Conservation (phyloP, 1,140 invertebrate genomes). For the Aradophagus sp. region DNA sequence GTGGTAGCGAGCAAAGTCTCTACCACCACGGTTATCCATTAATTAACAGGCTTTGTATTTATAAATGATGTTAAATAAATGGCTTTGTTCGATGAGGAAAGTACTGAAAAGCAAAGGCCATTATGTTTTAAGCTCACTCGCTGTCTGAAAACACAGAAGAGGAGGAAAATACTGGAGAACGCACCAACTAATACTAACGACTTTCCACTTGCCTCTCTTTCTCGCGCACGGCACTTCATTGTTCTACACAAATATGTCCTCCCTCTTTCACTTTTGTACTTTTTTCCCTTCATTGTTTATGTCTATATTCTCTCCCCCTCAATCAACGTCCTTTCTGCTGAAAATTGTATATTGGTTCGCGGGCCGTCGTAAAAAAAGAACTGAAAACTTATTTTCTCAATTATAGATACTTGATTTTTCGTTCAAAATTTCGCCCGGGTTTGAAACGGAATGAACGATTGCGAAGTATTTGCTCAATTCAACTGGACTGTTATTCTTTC, state of each 20-base stretch:
- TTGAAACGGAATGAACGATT: no score
- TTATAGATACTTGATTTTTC: constrained; percentile 7
- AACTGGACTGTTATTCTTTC: no score
- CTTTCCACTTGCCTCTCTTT: constrained; percentile 37
- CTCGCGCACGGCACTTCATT: constrained; percentile 59
- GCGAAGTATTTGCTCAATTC: no score
- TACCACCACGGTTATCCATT: constrained; percentile 63
- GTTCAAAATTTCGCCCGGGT: no score
- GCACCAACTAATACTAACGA: constrained; percentile 60
- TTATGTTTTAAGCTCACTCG: constrained; percentile 69
- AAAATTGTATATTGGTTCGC: constrained; percentile 50
- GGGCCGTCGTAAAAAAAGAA: constrained; percentile 22
- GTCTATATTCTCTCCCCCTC: constrained; percentile 32
- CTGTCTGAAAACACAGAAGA: constrained; percentile 62
- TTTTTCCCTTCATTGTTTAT: constrained; percentile 33
- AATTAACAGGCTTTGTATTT: constrained; percentile 76
- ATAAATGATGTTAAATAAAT: constrained; percentile 77
- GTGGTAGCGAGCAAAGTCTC: constrained; percentile 44
- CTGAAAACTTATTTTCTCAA: constrained; percentile 21
- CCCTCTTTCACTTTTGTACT: constrained; percentile 47
- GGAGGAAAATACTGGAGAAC: constrained; percentile 64
- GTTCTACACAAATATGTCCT: constrained; percentile 72
- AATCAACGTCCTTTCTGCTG: constrained; percentile 36
- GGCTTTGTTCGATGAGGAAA: constrained; percentile 71
- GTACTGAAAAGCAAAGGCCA: constrained; percentile 71